These are phyloP conservation scores for Zygogramma bicolorata DNA, from an alignment of 2,888 invertebrate species.

Conservation along the genomic window DNA sequence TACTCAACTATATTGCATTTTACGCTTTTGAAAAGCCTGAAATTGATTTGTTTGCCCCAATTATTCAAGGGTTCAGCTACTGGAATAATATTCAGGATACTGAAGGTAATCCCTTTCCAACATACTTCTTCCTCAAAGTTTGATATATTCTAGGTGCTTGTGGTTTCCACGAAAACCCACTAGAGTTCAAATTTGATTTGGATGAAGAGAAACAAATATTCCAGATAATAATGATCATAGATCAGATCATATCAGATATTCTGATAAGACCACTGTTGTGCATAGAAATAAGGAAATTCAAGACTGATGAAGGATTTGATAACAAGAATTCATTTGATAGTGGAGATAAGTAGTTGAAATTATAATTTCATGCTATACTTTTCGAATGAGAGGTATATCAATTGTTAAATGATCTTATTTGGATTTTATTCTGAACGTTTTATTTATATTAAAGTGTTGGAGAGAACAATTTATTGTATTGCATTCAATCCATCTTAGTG, in stretches of 20 bases:
- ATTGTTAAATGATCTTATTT: neutral
- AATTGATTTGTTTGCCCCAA: slow-evolving; percentile 40
- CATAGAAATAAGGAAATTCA: slow-evolving; percentile 39
- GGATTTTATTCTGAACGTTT: no score
- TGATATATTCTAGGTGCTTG: slow-evolving; percentile 49
- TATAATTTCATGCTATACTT: neutral
- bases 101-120: slow-evolving; percentile 36
- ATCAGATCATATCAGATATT: slow-evolving; percentile 45
- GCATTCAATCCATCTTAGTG: no score
- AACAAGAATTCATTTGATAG: neutral
- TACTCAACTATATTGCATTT: slow-evolving; percentile 43
- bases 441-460: no score
- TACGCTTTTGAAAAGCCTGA: slow-evolving; percentile 40
- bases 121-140: neutral
- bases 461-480: no score
- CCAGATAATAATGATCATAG: slow-evolving; percentile 43
- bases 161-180: slow-evolving; percentile 49
- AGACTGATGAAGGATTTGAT: slow-evolving; percentile 5
- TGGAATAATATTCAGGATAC: slow-evolving; percentile 49
- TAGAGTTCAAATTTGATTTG: slow-evolving; percentile 43
- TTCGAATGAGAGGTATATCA: neutral
- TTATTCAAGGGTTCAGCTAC: slow-evolving; percentile 47
- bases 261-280: slow-evolving; percentile 39
- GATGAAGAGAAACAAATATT: slow-evolving; percentile 49
- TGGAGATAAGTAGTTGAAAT: no score